Percentiles rank a stretch among this genome's conserved stretches.
phyloP scores from a whole-genome alignment of 2,888 invertebrate species.

The Papilio gigon region DNA sequence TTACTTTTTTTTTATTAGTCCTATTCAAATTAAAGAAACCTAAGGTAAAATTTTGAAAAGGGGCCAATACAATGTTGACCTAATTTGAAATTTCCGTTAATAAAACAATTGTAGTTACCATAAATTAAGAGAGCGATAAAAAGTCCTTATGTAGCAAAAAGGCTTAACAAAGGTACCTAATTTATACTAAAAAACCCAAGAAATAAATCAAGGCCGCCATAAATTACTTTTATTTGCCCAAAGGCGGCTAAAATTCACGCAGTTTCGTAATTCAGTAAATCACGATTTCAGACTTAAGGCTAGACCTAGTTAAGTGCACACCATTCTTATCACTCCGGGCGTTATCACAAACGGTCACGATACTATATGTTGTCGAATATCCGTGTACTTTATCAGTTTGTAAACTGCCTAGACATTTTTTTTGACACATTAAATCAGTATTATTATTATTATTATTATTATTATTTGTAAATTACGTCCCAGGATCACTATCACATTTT shows the following conservation, averaged over 20 bases:
- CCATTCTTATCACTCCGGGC: conserved; percentile 40
- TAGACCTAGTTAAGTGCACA: conserved; percentile 50
- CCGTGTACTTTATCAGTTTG: background rate
- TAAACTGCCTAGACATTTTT: background rate
- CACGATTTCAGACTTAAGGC: conserved; percentile 55
- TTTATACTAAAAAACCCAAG: conserved; percentile 12
- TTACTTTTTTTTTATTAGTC: background rate
- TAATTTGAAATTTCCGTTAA: background rate
- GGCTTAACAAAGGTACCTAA: conserved; percentile 10
- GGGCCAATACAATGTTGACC: conserved; percentile 1
- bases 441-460: no score
- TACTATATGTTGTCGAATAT: background rate
- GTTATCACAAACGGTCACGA: conserved; percentile 62
- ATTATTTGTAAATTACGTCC: conserved; percentile 54
- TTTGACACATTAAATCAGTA: no score
- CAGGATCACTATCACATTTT: no score
- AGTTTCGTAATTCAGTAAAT: conserved; percentile 42
- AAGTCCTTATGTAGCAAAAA: background rate
- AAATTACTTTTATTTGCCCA: conserved; percentile 61
- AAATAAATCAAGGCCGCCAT: conserved; percentile 41
- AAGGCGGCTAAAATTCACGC: conserved; percentile 50
- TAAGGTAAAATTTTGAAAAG: background rate
- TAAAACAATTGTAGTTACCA: background rate
- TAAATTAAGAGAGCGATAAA: conserved; percentile 1
- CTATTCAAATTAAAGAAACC: background rate